Conservation (phyloP, 2,888 invertebrate genomes). For the Euproctis similis region DNA sequence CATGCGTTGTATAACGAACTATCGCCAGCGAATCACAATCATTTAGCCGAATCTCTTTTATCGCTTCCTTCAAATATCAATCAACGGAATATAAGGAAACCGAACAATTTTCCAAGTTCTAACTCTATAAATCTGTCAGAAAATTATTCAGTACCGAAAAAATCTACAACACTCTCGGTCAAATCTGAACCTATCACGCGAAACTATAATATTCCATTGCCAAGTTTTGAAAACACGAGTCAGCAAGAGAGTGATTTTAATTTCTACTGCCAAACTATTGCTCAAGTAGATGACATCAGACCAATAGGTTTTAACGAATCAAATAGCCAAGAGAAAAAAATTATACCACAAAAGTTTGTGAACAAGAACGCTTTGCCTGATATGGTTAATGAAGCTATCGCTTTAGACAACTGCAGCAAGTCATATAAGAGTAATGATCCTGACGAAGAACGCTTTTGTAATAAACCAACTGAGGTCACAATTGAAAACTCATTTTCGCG, state of each 20-base stretch:
- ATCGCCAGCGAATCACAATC: slow-evolving; percentile 34
- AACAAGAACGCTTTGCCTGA: slow-evolving; percentile 71
- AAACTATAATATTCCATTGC: slow-evolving; percentile 59
- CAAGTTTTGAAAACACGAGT: slow-evolving; percentile 44
- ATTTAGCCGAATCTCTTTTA: slow-evolving; percentile 48
- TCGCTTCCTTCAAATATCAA: slow-evolving; percentile 45
- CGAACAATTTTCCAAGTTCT: slow-evolving; percentile 52
- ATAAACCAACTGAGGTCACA: slow-evolving; percentile 15
- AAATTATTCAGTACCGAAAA: slow-evolving; percentile 39
- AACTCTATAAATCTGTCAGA: slow-evolving; percentile 40
- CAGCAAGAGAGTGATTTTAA: slow-evolving; percentile 33
- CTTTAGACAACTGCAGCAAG: slow-evolving; percentile 66
- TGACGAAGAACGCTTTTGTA: slow-evolving; percentile 57
- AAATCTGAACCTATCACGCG: slow-evolving; percentile 60
- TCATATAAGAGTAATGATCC: slow-evolving; percentile 56
- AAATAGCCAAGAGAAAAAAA: slow-evolving; percentile 33
- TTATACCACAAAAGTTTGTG: slow-evolving; percentile 34
- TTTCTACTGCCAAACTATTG: slow-evolving; percentile 45
- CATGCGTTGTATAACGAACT: slow-evolving; percentile 37
- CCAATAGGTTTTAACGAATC: slow-evolving; percentile 44
- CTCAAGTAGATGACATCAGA: slow-evolving; percentile 44
- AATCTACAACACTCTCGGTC: slow-evolving; percentile 51
- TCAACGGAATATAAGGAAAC: slow-evolving; percentile 45
- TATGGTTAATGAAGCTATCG: slow-evolving; percentile 81
- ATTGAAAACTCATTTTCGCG: slow-evolving; percentile 42